phyloP scores from a whole-genome alignment of 2,113 vertebrate species.

The Gasterosteus aculeatus region DNA sequence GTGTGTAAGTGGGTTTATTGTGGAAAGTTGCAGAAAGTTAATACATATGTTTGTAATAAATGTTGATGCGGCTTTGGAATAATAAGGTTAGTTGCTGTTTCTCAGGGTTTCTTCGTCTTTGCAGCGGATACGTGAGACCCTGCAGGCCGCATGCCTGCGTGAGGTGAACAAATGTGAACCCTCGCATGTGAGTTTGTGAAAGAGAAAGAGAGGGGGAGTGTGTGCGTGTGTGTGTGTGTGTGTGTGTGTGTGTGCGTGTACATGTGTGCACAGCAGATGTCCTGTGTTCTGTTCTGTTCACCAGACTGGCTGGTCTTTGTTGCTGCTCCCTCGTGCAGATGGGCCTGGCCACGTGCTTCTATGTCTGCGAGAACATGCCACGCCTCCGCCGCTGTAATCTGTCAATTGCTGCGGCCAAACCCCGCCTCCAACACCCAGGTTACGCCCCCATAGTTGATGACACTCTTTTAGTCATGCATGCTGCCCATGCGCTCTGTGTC shows the following conservation, averaged over 20 bases:
- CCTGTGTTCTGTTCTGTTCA: slow-evolving; percentile 61
- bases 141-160: slow-evolving; percentile 31
- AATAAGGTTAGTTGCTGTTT: slow-evolving; percentile 9
- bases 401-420: slow-evolving; percentile 68
- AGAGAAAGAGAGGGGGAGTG: slow-evolving; percentile 6
- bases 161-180: slow-evolving; percentile 57
- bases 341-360: slow-evolving; percentile 73
- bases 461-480: slow-evolving; percentile 63
- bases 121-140: slow-evolving; percentile 53
- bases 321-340: slow-evolving; percentile 78
- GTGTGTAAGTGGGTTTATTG: slow-evolving; percentile 15
- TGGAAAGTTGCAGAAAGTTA: slow-evolving; percentile 12
- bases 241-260: slow-evolving; percentile 38
- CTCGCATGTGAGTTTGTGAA: slow-evolving; percentile 45
- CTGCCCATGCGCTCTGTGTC: slow-evolving; percentile 50
- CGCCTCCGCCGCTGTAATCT: slow-evolving; percentile 63
- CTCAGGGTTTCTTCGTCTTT: slow-evolving; percentile 25
- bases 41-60: not conserved
- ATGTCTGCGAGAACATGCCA: slow-evolving; percentile 59
- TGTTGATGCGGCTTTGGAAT: slow-evolving; percentile 1
- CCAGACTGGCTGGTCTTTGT: slow-evolving; percentile 77
- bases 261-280: slow-evolving; percentile 74
- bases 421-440: slow-evolving; percentile 45
- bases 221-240: slow-evolving; percentile 18
- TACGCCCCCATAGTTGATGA: slow-evolving; percentile 52